Evolutionary conservation across 2,113 vertebrate species (phyloP), one percentile per base, ranked within the genome.

Genomic region (Ammospiza nelsoni): DNA sequence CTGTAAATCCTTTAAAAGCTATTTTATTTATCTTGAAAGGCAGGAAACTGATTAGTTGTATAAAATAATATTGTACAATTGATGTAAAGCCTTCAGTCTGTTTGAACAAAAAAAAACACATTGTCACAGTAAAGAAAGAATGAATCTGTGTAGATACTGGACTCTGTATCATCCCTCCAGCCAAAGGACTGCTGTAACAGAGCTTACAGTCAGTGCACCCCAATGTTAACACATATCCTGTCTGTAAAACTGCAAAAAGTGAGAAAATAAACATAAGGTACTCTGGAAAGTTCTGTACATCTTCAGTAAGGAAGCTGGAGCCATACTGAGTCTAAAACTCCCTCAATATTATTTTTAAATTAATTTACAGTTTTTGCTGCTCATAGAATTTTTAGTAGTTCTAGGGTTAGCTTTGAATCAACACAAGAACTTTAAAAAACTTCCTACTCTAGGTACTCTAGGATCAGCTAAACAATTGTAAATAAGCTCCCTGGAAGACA

Each of bases 21-120:
- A 93, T 94, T 98, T 98, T 98, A 98, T 98, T 98, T 93, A 80
- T 82, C 73, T 96, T 96, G 96, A 97, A 98, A 95, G 83, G 86
- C 88, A 67, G 89, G 41, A 89, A 94, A 94, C 46, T 71, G 96
- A 97, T 97, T 90, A 97, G 91, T 94, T 96, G 87, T 98, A 98
- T 92, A 98, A 97, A 98, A 97, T 90, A 95, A 80, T 93, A 93
- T 95, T 72, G 85, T 76, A 97, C 41, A 90, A 89, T 96, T 97
- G 90, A 96, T 96, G 96, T 87, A 96, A 89, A 97, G 88, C 96
- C 85, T 92, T 97, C 84, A 91, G 77, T 90, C 94, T 86, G 93
- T 95, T 76, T 81, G 72, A 94, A 94, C 84, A 91, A 96, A 57
- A 43, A 43, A 43, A 57, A 55, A 11, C 12, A 66, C 22, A n/a